Conservation (phyloP, 2,797 vertebrate genomes). For the Danio albolineatus region DNA sequence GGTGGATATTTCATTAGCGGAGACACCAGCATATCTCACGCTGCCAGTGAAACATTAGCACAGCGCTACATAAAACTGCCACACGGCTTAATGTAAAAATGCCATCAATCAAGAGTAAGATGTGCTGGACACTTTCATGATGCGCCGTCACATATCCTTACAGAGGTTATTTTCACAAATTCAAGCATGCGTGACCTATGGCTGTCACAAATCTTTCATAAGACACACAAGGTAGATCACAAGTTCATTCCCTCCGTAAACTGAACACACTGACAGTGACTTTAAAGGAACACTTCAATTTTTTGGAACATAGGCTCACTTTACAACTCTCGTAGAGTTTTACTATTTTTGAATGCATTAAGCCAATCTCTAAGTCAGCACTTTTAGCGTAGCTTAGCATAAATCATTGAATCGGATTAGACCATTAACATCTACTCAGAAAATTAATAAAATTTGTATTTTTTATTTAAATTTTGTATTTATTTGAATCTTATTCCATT, state of each 20-base stretch:
- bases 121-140: constrained; percentile 23
- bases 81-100: constrained; percentile 56
- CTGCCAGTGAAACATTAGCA: constrained; percentile 46
- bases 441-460: too few species aligned
- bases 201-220: constrained; percentile 35
- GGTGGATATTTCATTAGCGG: constrained; percentile 44
- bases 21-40: constrained; percentile 39
- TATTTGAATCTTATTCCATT: too few species aligned
- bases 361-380: too few species aligned
- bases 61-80: constrained; percentile 45
- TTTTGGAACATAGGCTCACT: too few species aligned
- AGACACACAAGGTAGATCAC: constrained; percentile 7
- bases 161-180: constrained; percentile 43
- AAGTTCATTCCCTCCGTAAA: neutral
- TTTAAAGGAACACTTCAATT: neutral
- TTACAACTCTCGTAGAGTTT: too few species aligned
- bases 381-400: too few species aligned
- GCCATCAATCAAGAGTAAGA: constrained; percentile 53
- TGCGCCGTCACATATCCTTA: constrained; percentile 38
- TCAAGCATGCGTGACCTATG: constrained; percentile 22
- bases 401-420: too few species aligned
- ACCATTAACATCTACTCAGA: too few species aligned
- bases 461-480: too few species aligned
- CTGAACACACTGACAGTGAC: neutral
- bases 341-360: too few species aligned